These are phyloP conservation scores for Drosophila pseudoobscura DNA, from an alignment of 1,140 invertebrate genomes.

Conservation along the genomic window DNA sequence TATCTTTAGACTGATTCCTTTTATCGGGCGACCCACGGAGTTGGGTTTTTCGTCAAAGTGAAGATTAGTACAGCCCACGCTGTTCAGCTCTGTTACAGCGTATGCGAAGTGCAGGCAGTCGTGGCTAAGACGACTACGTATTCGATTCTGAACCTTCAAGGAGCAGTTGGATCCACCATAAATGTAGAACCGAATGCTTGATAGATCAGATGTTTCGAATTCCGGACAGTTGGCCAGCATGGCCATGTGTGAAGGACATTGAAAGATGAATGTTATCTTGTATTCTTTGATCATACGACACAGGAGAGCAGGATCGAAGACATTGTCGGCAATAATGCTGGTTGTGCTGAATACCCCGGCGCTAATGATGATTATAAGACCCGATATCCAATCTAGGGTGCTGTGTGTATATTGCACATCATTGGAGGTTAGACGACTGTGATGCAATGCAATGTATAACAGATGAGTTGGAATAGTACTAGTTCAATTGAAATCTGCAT, in stretches of 20 bases:
- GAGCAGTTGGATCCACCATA: constrained; percentile 46
- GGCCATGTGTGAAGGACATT: constrained; percentile 29
- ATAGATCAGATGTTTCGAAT: constrained; percentile 25
- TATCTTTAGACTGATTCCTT: constrained; percentile 70
- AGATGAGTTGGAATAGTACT: no score
- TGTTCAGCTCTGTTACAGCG: constrained; percentile 48
- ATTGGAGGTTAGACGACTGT: constrained; percentile 27
- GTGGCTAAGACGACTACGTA: constrained; percentile 21
- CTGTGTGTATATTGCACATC: constrained; percentile 50
- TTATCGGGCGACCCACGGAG: constrained; percentile 32
- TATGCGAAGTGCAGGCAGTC: constrained; percentile 25
- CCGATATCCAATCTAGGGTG: constrained; percentile 57
- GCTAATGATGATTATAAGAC: constrained; percentile 26
- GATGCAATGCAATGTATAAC: no score
- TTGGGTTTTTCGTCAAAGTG: constrained; percentile 44
- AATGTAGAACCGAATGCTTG: constrained; percentile 12
- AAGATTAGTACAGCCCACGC: constrained; percentile 8
- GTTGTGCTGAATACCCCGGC: constrained; percentile 44
- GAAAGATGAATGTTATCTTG: constrained; percentile 43
- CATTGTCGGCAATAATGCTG: constrained; percentile 37
- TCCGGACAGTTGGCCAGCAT: constrained; percentile 26
- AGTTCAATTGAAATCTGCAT: constrained; percentile 4
- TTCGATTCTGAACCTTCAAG: constrained; percentile 21
- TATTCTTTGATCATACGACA: constrained; percentile 31
- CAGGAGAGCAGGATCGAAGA: constrained; percentile 35